Evolutionary conservation across 2,888 invertebrate genomes (phyloP).

Genomic region (Noctua janthe): DNA sequence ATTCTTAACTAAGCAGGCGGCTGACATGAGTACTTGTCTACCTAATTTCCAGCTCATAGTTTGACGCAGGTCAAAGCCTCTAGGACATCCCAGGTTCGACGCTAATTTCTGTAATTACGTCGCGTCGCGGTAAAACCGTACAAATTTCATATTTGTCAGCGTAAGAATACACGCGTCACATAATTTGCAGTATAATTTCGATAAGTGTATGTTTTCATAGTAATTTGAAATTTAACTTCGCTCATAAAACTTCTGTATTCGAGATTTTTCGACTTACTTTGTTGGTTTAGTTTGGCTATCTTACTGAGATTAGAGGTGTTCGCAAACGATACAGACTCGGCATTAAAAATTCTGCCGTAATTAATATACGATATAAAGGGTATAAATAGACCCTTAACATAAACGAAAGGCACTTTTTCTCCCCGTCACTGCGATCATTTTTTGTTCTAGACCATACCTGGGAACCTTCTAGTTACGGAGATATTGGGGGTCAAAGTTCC

Average conservation of each 20-base stretch:
- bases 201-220: slow-evolving; percentile 33
- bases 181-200: slow-evolving; percentile 31
- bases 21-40: slow-evolving; percentile 13
- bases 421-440: too few species aligned
- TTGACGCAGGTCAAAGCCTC: slow-evolving; percentile 46
- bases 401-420: too few species aligned
- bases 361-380: not conserved
- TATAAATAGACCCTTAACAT: too few species aligned
- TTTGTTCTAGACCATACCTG: too few species aligned
- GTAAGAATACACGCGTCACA: slow-evolving; percentile 40
- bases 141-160: slow-evolving; percentile 29
- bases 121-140: slow-evolving; percentile 49
- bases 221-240: not conserved
- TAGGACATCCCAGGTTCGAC: slow-evolving; percentile 34
- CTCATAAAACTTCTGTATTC: not conserved
- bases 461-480: too few species aligned
- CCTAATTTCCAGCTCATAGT: slow-evolving; percentile 23
- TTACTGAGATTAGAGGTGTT: not conserved
- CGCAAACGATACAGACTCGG: not conserved
- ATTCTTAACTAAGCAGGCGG: not conserved
- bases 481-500: too few species aligned
- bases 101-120: slow-evolving; percentile 49
- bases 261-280: not conserved
- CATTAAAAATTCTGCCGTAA: not conserved
- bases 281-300: not conserved